Evolutionary conservation across 2,888 invertebrate genomes (phyloP).

Genomic region (Cistogaster globosa): DNA sequence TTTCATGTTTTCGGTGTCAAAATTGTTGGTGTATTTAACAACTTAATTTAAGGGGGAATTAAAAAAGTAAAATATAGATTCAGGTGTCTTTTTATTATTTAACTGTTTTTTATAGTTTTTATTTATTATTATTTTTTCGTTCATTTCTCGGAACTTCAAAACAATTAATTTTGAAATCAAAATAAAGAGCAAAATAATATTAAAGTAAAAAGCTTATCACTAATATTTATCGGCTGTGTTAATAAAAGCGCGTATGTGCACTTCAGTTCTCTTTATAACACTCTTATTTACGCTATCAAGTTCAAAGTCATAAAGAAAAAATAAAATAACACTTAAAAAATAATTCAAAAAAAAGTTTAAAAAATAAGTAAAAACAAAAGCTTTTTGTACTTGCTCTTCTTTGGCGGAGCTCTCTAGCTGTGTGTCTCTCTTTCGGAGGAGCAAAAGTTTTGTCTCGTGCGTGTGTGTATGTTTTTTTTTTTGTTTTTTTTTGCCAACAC

Average conservation of each 20-base stretch:
- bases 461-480: background rate
- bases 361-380: conserved; percentile 50
- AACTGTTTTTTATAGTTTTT: too few relatives aligned
- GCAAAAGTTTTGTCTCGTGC: conserved; percentile 7
- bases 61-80: too few relatives aligned
- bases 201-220: conserved; percentile 47
- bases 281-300: conserved; percentile 52
- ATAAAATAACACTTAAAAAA: background rate
- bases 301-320: conserved; percentile 68
- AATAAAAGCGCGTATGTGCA: conserved; percentile 16
- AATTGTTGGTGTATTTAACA: too few relatives aligned
- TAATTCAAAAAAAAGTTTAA: background rate
- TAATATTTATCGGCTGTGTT: background rate
- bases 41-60: too few relatives aligned
- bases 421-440: conserved; percentile 37
- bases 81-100: too few relatives aligned
- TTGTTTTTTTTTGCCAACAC: conserved; percentile 67
- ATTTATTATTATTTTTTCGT: too few relatives aligned
- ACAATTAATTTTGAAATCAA: too few relatives aligned
- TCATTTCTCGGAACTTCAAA: too few relatives aligned
- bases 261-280: conserved; percentile 11
- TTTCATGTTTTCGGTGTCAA: too few relatives aligned
- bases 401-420: conserved; percentile 26
- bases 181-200: background rate
- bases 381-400: conserved; percentile 43